phyloP scores from a whole-genome alignment of 2,797 vertebrate genomes.

The Microcaecilia unicolor region DNA sequence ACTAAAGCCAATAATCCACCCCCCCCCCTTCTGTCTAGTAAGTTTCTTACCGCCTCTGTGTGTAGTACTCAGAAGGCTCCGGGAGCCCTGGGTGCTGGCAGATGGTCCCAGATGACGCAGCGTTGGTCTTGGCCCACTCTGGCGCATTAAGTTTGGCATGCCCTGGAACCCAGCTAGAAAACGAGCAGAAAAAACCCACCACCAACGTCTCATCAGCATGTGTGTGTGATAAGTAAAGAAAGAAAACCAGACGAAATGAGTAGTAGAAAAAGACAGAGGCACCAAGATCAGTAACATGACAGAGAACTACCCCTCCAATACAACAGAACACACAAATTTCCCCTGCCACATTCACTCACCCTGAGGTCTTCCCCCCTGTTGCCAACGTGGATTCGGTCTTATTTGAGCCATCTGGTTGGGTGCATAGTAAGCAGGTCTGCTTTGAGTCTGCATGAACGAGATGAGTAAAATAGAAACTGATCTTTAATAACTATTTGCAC shows the following conservation, averaged over 20 bases:
- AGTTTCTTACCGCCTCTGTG: slow-evolving; percentile 69
- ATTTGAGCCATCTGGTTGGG: slow-evolving; percentile 94
- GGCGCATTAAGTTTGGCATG: slow-evolving; percentile 82
- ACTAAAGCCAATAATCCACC: no score
- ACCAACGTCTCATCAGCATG: no score
- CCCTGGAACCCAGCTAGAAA: slow-evolving; percentile 75
- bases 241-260: not conserved
- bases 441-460: slow-evolving; percentile 80
- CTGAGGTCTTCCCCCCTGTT: slow-evolving; percentile 92
- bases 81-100: slow-evolving; percentile 63
- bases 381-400: slow-evolving; percentile 92
- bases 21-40: no score
- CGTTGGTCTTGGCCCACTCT: slow-evolving; percentile 81
- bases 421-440: slow-evolving; percentile 91
- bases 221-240: no score
- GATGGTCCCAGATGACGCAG: slow-evolving; percentile 81
- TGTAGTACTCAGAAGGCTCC: slow-evolving; percentile 63
- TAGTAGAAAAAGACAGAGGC: no score
- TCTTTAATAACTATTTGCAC: no score
- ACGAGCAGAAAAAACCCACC: not conserved
- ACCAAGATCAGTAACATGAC: no score
- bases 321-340: no score
- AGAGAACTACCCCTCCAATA: no score
- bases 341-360: slow-evolving; percentile 46
- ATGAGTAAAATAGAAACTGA: no score